These are phyloP conservation scores for Pomacea canaliculata DNA, from an alignment of 2,888 invertebrate genomes.

Conservation along the genomic window DNA sequence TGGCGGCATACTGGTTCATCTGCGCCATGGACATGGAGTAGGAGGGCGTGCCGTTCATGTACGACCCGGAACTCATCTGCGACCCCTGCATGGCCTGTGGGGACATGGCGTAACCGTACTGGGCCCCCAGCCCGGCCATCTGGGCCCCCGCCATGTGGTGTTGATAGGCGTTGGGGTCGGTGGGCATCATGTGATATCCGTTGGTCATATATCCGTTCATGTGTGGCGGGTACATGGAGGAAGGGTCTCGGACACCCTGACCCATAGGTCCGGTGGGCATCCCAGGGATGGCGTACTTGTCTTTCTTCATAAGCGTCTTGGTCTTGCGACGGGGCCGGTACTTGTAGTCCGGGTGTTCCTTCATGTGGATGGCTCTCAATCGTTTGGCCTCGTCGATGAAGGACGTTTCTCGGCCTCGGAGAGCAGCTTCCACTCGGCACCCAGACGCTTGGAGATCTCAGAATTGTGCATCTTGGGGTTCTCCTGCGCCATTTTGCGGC, in stretches of 20 bases:
- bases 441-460: conserved; percentile 95
- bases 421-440: conserved; percentile 98
- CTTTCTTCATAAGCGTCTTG: conserved; percentile 87
- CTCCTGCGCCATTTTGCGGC: conserved; percentile 98
- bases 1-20: conserved; percentile 58
- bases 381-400: conserved; percentile 98
- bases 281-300: conserved; percentile 75
- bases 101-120: conserved; percentile 78
- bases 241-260: conserved; percentile 65
- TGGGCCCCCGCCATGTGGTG: conserved; percentile 71
- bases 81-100: conserved; percentile 55
- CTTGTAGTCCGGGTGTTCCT: conserved; percentile 99
- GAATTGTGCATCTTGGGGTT: conserved; percentile 99
- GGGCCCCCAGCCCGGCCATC: conserved; percentile 57
- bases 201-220: conserved; percentile 95
- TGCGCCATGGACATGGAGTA: conserved; percentile 72
- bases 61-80: conserved; percentile 72
- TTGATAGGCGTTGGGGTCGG: conserved; percentile 81
- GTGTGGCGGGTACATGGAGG: conserved; percentile 71
- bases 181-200: conserved; percentile 84
- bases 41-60: conserved; percentile 81
- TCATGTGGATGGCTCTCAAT: conserved; percentile 97
- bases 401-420: conserved; percentile 96
- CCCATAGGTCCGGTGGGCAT: conserved; percentile 66
- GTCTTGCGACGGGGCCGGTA: conserved; percentile 96